These are phyloP conservation scores for Perizoma flavofasciatum DNA, from an alignment of 2,888 invertebrate species.

Conservation along the genomic window DNA sequence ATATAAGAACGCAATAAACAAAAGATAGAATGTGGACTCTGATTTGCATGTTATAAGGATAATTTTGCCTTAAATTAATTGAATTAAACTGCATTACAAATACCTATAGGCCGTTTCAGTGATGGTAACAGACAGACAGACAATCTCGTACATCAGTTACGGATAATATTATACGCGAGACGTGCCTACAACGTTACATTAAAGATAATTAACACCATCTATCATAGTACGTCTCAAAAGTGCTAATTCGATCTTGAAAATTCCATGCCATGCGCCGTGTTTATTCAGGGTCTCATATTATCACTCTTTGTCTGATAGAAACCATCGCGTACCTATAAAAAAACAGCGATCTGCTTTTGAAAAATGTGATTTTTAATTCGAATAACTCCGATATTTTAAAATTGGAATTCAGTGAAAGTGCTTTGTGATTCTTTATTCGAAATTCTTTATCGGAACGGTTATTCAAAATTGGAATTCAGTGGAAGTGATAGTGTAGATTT, in stretches of 20 bases:
- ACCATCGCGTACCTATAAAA: neutral
- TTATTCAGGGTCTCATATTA: slow-evolving; percentile 14
- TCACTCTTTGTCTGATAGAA: slow-evolving; percentile 29
- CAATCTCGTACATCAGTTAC: too few species aligned
- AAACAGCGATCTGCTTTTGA: neutral
- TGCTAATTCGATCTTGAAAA: slow-evolving; percentile 60
- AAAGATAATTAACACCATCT: slow-evolving; percentile 42
- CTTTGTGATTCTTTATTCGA: slow-evolving; percentile 1
- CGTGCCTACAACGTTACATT: slow-evolving; percentile 27
- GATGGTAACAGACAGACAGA: too few species aligned
- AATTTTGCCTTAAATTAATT: too few species aligned
- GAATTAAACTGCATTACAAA: too few species aligned
- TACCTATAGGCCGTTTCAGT: too few species aligned
- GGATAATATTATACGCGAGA: neutral
- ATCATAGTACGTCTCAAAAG: slow-evolving; percentile 39
- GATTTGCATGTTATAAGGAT: too few species aligned
- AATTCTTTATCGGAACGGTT: neutral
- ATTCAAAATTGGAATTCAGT: slow-evolving; percentile 10
- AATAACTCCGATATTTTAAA: neutral
- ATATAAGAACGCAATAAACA: too few species aligned
- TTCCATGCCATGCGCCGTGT: slow-evolving; percentile 44
- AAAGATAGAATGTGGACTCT: too few species aligned
- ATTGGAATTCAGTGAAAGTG: slow-evolving; percentile 10
- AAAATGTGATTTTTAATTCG: slow-evolving; percentile 3
- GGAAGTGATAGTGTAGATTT: slow-evolving; percentile 6